These are phyloP conservation scores for Tolmerus cingulatus DNA, from an alignment of 2,888 invertebrate species.

Conservation along the genomic window DNA sequence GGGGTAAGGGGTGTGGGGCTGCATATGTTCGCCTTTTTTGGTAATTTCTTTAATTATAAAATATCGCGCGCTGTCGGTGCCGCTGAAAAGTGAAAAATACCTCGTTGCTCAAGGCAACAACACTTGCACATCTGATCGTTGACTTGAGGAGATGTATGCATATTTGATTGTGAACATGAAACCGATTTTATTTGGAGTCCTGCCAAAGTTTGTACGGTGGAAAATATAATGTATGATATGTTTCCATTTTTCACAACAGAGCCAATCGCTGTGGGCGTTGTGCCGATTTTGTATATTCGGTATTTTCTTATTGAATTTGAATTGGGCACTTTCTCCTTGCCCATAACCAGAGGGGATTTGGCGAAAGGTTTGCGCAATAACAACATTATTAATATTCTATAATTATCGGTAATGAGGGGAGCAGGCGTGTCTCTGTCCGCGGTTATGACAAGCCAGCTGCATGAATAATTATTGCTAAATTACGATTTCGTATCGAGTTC, in stretches of 20 bases:
- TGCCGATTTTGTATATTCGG: not conserved
- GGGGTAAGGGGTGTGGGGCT: not conserved
- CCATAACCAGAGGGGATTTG: not conserved
- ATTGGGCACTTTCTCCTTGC: constrained; percentile 16
- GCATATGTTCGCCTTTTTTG: not conserved
- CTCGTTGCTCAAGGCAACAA: not conserved
- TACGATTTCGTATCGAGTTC: constrained; percentile 12
- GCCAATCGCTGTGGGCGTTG: not conserved
- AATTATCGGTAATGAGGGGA: not conserved
- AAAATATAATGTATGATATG: constrained; percentile 1
- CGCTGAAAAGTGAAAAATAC: constrained; percentile 6
- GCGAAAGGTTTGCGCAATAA: not conserved
- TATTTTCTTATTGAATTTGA: not conserved
- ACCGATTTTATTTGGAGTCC: not conserved
- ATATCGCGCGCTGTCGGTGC: not conserved
- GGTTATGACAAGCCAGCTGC: constrained; percentile 7
- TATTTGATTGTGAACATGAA: constrained; percentile 41
- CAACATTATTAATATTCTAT: constrained; percentile 19
- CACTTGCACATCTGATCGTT: constrained; percentile 10
- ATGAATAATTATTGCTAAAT: constrained; percentile 20
- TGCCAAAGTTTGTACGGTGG: constrained; percentile 16
- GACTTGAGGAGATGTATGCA: constrained; percentile 12
- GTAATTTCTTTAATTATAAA: not conserved
- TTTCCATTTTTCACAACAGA: constrained; percentile 3
- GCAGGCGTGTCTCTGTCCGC: not conserved